Base-by-base conservation (phyloP, 1,140 invertebrate species). In the Halesus radiatus region DNA sequence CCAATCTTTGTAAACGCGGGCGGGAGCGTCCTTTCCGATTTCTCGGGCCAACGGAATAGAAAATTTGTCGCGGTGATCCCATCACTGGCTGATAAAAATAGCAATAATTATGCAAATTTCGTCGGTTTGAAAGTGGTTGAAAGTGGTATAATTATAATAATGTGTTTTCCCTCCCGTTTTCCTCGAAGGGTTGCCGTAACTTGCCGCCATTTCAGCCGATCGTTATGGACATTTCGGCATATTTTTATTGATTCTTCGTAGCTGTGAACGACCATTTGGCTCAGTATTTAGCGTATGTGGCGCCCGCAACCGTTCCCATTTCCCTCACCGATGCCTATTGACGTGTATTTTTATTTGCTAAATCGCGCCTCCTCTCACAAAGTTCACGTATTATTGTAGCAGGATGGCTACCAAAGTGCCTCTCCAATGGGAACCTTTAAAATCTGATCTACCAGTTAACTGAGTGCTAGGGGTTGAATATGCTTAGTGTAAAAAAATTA, bases 121-220 rank as follows among this genome's bases (percentile, higher is more conserved):
- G 32, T n/a, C 29, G 32, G 18, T 13, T 37, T 18, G 22, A 26
- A 32, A 68, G 64, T 68, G 64, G 32, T 37, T 18, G 22, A 26
- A 32, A 68, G 64, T 68, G 64, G 32, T 20, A 32, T 68, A 68
- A 32, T 37, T 68, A 68, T 16, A n/a, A 68, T 50, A 68, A 68
- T 68, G 64, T 45, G 22, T 23, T 68, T 68, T 68, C 37, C 10
- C 64, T 37, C 13, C n/a, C 29, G n/a, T 5, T 45, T 68, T 45
- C 1, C 64, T 18, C 64, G 16, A 32, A 68, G 64, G 10, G 32
- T 18, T 16, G 29, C 20, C 64, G 64, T 68, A 37, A 68, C 64
- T 68, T 37, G 22, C 58, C 16, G 62, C 26, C 62, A 32, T 66
- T 29, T 66, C 32, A 45, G 0, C 29, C 62, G 16, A 66, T 66